A percentile compares a stretch with the other conserved stretches of the same genome.
Evolutionary conservation across 2,888 invertebrate genomes (phyloP).

Genomic region (Drosophila conformis): DNA sequence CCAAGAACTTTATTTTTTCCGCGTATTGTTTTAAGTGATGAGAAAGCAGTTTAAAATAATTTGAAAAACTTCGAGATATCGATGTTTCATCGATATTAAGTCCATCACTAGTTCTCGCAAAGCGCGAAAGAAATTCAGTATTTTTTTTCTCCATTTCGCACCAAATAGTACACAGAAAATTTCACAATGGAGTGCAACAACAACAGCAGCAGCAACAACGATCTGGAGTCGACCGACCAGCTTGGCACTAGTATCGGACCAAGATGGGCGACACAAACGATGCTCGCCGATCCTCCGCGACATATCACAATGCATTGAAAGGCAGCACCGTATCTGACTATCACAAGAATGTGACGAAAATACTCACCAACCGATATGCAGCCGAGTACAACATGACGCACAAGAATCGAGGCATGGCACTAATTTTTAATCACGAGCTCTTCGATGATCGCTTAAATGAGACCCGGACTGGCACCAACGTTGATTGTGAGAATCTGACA

Average conservation of each 20-base stretch:
- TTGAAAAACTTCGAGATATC: background rate
- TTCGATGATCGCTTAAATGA: conserved; percentile 91
- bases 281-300: conserved; percentile 68
- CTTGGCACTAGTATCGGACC: conserved; percentile 63
- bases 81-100: background rate
- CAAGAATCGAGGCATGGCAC: conserved; percentile 91
- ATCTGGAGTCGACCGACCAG: conserved; percentile 66
- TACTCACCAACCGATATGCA: conserved; percentile 89
- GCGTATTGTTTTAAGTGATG: background rate
- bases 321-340: conserved; percentile 70
- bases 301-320: conserved; percentile 52
- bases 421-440: conserved; percentile 95
- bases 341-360: conserved; percentile 84
- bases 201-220: conserved; percentile 26
- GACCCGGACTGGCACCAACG: conserved; percentile 92
- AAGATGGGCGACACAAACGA: conserved; percentile 74
- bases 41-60: background rate
- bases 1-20: background rate
- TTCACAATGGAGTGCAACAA: conserved; percentile 59
- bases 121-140: background rate
- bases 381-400: conserved; percentile 95
- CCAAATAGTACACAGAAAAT: background rate
- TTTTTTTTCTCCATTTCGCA: background rate
- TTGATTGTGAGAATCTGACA: conserved; percentile 91
- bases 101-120: background rate